phyloP scores from a whole-genome alignment of 53 echinoderm and acorn worm genomes.

The Antedon mediterranea region DNA sequence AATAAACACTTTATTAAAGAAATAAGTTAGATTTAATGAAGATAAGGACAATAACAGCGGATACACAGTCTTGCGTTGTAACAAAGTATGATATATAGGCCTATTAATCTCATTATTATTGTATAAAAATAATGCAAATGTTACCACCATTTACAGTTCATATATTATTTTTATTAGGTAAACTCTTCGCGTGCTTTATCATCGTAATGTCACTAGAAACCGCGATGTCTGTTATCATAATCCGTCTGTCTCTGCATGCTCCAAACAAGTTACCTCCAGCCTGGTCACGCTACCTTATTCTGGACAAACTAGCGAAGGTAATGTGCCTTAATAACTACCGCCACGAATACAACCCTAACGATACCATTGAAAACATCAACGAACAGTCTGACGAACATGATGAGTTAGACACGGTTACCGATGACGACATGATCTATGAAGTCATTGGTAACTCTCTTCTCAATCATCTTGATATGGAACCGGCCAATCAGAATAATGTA shows the following conservation, averaged over 20 bases:
- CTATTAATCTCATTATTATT: no score
- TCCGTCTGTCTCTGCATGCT: conserved; percentile 53
- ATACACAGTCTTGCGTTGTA: no score
- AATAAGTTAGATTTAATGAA: no score
- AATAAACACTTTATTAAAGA: no score
- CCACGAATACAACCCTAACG: conserved; percentile 16
- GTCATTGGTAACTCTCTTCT: not conserved
- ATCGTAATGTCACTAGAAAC: conserved; percentile 81
- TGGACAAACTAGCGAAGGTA: conserved; percentile 42
- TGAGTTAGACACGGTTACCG: not conserved
- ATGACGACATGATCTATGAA: not conserved
- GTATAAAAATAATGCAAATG: no score
- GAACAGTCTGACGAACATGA: not conserved
- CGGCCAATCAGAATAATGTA: not conserved
- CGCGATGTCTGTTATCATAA: conserved; percentile 56
- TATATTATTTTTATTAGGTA: conserved; percentile 15
- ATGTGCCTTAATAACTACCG: conserved; percentile 34
- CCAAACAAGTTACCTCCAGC: conserved; percentile 28
- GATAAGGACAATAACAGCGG: no score
- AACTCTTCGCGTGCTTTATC: conserved; percentile 54
- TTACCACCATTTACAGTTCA: not conserved
- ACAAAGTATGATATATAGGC: no score
- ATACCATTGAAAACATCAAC: conserved; percentile 4
- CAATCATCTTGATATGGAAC: not conserved
- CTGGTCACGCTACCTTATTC: conserved; percentile 51